A percentile compares a stretch with the other conserved stretches of the same genome.
Conservation (phyloP, 2,113 vertebrate genomes). For the Larimichthys polyactis region DNA sequence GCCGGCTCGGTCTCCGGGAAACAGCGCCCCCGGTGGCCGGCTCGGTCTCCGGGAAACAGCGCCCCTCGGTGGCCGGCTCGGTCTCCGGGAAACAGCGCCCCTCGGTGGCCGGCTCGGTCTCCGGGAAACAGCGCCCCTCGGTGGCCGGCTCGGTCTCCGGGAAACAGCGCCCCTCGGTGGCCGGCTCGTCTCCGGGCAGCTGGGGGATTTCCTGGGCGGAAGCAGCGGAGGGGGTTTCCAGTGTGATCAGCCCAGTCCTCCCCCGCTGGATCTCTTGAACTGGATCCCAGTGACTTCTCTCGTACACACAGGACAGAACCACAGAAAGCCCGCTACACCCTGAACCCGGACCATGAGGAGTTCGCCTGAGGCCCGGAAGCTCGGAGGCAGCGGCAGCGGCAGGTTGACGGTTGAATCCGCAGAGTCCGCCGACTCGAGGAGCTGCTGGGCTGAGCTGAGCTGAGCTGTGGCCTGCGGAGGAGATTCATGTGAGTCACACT, state of each 20-base stretch:
- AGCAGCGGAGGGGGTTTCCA: constrained; percentile 86
- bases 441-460: constrained; percentile 58
- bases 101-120: not conserved
- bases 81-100: constrained; percentile 32
- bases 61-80: constrained; percentile 2
- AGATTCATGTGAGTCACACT: constrained; percentile 82
- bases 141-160: too few species aligned
- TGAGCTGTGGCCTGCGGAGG: constrained; percentile 71
- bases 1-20: not conserved
- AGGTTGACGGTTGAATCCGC: constrained; percentile 68
- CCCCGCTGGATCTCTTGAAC: constrained; percentile 58
- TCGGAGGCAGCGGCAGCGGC: constrained; percentile 54
- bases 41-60: not conserved
- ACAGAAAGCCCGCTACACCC: not conserved
- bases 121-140: too few species aligned
- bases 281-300: constrained; percentile 40
- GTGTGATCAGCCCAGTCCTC: constrained; percentile 66
- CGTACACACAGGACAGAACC: not conserved
- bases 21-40: too few species aligned
- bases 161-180: too few species aligned
- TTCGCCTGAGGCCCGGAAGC: constrained; percentile 47
- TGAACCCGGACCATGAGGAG: constrained; percentile 66
- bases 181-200: not conserved
- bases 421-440: constrained; percentile 42
- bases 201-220: constrained; percentile 88